Base-by-base conservation (phyloP, 2,797 vertebrate genomes). In the Ctenopoma multispine region DNA sequence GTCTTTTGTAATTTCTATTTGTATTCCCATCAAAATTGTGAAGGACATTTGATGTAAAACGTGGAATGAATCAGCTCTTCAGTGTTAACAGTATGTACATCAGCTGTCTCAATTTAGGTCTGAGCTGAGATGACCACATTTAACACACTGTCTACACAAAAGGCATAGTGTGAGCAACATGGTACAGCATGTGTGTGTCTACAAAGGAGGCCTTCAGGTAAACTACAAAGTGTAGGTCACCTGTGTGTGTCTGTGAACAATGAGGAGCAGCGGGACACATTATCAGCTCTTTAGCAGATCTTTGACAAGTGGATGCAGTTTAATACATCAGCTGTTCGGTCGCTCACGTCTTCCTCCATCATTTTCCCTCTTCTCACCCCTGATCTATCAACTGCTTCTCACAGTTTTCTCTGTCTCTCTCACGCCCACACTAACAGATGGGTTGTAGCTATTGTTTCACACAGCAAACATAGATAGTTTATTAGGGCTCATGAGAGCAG, bases 351-450 rank as follows among this genome's bases (percentile, higher is more conserved):
- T 55, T 15, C 65, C 56, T 0, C 72, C 20, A 3, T 59, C 14
- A 50, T 54, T 34, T 53, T n/a, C n/a, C 38, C 46, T 48, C 51
- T 41, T 36, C 61, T 80, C 64, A 38, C 18, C 14, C 64, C 44
- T 34, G 43, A 31, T 60, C 72, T 57, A 68, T 66, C 59, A 31
- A 21, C 53, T 31, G 2, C 61, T 51, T 41, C 20, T 59, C 69
- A 72, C 67, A 8, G 14, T 57, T 60, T 63, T 67, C 58, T 41
- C 41, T 5, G 8, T 61, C 47, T 69, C 81, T 86, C 83, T 82
- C 79, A 77, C 74, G 7, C 84, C 80, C 66, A 66, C 81, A 36
- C 72, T 10, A 70, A 70, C 84, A 87, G 75, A 83, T 83, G 81
- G 84, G 61, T 69, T 27, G 1, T 21, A 43, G 77, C 70, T 67